phyloP scores from a whole-genome alignment of 2,797 vertebrate species.

The Sciaenops ocellatus region DNA sequence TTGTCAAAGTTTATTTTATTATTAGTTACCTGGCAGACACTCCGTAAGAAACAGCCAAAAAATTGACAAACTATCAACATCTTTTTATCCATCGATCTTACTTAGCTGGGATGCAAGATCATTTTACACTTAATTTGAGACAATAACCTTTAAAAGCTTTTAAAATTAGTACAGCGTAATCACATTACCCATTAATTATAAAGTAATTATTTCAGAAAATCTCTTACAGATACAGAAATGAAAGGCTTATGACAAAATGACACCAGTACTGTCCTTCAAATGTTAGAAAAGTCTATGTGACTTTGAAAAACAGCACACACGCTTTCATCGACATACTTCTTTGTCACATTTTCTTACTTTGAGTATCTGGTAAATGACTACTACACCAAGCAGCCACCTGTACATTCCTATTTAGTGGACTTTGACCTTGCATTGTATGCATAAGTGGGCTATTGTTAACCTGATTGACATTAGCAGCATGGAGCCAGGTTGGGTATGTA shows the following conservation, averaged over 20 bases:
- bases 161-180: neutral
- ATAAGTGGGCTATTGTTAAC: slow-evolving; percentile 85
- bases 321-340: neutral
- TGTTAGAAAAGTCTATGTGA: neutral
- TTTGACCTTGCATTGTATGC: slow-evolving; percentile 62
- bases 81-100: slow-evolving; percentile 2
- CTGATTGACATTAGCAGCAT: slow-evolving; percentile 78
- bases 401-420: slow-evolving; percentile 55
- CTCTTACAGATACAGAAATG: neutral
- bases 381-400: slow-evolving; percentile 40
- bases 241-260: neutral
- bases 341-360: slow-evolving; percentile 19
- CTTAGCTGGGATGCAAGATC: neutral
- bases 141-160: neutral
- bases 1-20: neutral
- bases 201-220: neutral
- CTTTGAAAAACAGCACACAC: slow-evolving; percentile 1
- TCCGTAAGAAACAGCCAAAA: neutral
- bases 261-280: slow-evolving; percentile 10
- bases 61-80: neutral
- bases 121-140: slow-evolving; percentile 31
- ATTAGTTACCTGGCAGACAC: neutral
- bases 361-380: neutral
- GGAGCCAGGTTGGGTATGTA: slow-evolving; percentile 70
- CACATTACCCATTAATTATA: neutral